Conservation (phyloP, 2,888 invertebrate genomes). For the Lysandra bellargus region DNA sequence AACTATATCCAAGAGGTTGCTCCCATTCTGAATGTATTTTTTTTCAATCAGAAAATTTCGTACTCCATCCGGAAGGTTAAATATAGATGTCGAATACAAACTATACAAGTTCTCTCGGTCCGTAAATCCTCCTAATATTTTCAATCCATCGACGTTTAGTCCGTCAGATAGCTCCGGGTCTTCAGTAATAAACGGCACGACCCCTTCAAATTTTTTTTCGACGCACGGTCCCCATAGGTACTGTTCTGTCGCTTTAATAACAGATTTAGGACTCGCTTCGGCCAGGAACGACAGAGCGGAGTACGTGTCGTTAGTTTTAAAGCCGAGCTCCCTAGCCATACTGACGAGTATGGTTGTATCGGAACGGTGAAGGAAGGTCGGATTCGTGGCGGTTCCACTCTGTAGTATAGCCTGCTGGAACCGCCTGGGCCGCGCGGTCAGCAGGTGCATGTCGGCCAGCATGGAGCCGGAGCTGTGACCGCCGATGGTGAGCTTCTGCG, state of each 20-base stretch:
- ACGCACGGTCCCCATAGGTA: background rate
- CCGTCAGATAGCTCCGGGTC: background rate
- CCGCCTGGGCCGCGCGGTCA: background rate
- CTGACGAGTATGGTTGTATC: background rate
- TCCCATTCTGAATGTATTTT: slow-evolving; percentile 29
- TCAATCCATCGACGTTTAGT: background rate
- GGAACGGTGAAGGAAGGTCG: background rate
- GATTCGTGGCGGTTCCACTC: background rate
- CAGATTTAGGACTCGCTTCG: background rate
- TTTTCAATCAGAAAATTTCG: background rate
- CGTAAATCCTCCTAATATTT: slow-evolving; percentile 3
- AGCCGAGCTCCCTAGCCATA: background rate
- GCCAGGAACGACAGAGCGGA: slow-evolving; percentile 1
- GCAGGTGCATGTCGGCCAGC: slow-evolving; percentile 15
- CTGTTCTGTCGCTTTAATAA: background rate
- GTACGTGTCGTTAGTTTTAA: slow-evolving; percentile 8
- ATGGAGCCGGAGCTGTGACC: slow-evolving; percentile 29
- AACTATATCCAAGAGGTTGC: slow-evolving; percentile 34
- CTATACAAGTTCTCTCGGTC: background rate
- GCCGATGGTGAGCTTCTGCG: slow-evolving; percentile 36
- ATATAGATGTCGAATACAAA: background rate
- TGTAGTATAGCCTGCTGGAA: slow-evolving; percentile 27
- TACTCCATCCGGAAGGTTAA: background rate
- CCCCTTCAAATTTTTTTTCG: slow-evolving; percentile 4
- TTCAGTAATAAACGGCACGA: background rate